phyloP scores from a whole-genome alignment of 2,797 vertebrate genomes.

The Malacoctenus gilli region DNA sequence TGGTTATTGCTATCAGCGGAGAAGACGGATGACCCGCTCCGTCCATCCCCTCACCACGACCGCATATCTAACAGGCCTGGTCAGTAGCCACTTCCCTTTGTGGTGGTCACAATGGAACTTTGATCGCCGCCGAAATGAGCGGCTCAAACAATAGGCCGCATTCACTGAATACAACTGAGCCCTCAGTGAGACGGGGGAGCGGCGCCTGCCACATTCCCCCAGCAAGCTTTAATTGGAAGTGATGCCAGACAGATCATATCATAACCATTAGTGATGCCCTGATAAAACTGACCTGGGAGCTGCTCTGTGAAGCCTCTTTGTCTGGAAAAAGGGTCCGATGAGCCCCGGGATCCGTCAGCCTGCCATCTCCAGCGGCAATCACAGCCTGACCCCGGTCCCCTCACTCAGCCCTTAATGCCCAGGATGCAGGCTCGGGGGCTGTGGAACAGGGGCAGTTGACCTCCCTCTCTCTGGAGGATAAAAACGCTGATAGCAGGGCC shows the following conservation, averaged over 20 bases:
- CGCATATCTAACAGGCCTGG: constrained; percentile 76
- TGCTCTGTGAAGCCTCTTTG: constrained; percentile 72
- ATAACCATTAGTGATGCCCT: constrained; percentile 81
- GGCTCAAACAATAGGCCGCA: constrained; percentile 76
- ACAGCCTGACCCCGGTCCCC: constrained; percentile 71
- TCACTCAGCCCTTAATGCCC: constrained; percentile 73
- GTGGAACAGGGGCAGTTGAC: constrained; percentile 72
- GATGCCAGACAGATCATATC: constrained; percentile 83
- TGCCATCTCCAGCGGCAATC: constrained; percentile 72
- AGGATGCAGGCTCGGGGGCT: constrained; percentile 63
- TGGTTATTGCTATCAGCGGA: constrained; percentile 74
- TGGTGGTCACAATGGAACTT: constrained; percentile 75
- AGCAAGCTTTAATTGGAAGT: constrained; percentile 78
- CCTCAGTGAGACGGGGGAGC: constrained; percentile 44
- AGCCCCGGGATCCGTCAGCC: constrained; percentile 63
- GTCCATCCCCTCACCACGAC: constrained; percentile 65
- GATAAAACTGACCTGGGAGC: constrained; percentile 77
- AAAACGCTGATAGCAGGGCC: constrained; percentile 74
- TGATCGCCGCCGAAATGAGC: constrained; percentile 76
- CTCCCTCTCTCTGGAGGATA: constrained; percentile 73
- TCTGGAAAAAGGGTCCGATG: constrained; percentile 57
- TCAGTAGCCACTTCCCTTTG: constrained; percentile 75
- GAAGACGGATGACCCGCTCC: constrained; percentile 79
- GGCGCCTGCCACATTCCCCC: constrained; percentile 59
- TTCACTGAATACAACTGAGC: constrained; percentile 57